A percentile compares a stretch with the other conserved stretches of the same genome.
Conservation (phyloP, 1,140 invertebrate species). For the Dolichoris vasculosae region DNA sequence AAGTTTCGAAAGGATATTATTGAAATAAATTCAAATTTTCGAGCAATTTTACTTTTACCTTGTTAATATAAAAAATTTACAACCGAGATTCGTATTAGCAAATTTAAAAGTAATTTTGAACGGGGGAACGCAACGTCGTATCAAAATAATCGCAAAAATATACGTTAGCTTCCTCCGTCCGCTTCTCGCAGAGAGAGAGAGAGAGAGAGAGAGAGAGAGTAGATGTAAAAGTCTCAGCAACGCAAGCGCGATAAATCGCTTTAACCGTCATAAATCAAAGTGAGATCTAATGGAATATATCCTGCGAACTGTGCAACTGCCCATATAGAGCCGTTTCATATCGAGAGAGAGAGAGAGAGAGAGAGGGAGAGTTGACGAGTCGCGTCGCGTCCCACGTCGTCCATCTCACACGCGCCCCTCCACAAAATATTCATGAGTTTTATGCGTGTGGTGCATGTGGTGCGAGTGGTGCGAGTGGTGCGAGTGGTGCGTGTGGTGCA, state of each 20-base stretch:
- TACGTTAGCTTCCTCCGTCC: neutral
- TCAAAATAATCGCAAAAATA: too few relatives aligned
- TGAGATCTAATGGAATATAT: slow-evolving; percentile 47
- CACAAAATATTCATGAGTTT: neutral
- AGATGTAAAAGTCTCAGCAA: slow-evolving; percentile 34
- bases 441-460: neutral
- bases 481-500: neutral
- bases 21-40: too few relatives aligned
- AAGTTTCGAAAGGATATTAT: neutral
- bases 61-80: too few relatives aligned
- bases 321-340: slow-evolving; percentile 21
- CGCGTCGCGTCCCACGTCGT: neutral
- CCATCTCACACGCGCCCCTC: neutral
- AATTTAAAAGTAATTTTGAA: neutral
- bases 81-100: too few relatives aligned
- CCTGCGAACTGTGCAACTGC: slow-evolving; percentile 13
- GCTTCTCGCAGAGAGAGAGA: neutral
- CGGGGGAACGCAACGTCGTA: too few relatives aligned
- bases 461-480: neutral
- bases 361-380: neutral
- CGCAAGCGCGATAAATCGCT: slow-evolving; percentile 43
- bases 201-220: slow-evolving; percentile 4
- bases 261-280: slow-evolving; percentile 44
- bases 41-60: too few relatives aligned
- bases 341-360: neutral